Conservation (phyloP, 2,888 invertebrate species). For the Acleris emargana region DNA sequence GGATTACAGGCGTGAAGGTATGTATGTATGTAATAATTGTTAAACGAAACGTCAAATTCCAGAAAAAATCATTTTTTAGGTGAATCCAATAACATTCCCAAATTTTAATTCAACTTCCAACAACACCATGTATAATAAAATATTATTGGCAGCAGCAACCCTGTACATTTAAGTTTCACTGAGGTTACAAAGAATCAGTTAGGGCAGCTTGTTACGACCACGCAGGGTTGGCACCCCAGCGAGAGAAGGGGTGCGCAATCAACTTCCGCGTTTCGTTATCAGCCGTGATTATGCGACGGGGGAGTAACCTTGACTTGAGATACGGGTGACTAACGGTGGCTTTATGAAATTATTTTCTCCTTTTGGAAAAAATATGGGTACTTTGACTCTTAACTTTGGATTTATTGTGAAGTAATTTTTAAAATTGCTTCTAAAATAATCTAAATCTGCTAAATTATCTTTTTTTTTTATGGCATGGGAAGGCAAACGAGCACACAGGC, state of each 20-base stretch:
- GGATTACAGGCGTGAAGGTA: too few relatives aligned
- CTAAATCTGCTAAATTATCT: too few relatives aligned
- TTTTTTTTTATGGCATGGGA: too few relatives aligned
- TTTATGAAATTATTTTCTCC: not conserved
- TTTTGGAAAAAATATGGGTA: not conserved
- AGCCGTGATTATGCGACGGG: constrained; percentile 17
- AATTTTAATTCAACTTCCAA: too few relatives aligned
- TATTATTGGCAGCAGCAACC: not conserved
- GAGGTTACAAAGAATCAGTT: constrained; percentile 19
- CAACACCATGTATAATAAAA: too few relatives aligned
- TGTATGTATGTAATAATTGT: too few relatives aligned
- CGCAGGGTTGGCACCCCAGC: constrained; percentile 11
- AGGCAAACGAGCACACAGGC: too few relatives aligned
- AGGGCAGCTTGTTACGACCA: constrained; percentile 7
- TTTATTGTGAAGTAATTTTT: too few relatives aligned
- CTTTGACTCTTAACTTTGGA: not conserved
- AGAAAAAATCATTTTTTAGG: too few relatives aligned
- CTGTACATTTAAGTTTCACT: not conserved
- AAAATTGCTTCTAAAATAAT: too few relatives aligned
- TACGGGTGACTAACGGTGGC: not conserved
- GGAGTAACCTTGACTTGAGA: constrained; percentile 9
- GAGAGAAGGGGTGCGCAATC: not conserved
- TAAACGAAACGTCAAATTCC: too few relatives aligned
- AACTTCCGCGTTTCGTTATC: constrained; percentile 13
- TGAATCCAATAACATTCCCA: too few relatives aligned